Conservation (phyloP, 2,888 invertebrate species). For the Tachina fera region DNA sequence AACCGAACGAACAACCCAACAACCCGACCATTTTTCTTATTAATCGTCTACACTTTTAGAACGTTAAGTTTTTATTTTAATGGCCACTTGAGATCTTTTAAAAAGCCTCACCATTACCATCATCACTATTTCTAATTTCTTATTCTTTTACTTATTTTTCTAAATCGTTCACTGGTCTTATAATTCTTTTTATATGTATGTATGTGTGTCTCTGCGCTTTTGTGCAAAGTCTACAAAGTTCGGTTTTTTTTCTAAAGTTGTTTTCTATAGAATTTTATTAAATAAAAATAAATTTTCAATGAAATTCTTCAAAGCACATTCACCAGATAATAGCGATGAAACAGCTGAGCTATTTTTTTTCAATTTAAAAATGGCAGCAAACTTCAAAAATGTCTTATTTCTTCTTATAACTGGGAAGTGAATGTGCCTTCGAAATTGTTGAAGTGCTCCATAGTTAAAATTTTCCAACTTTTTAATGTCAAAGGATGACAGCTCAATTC, state of each 20-base stretch:
- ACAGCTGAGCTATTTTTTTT: too few relatives aligned
- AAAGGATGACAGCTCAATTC: too few relatives aligned
- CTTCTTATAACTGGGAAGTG: too few relatives aligned
- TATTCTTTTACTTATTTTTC: neutral
- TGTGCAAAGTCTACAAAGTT: constrained; percentile 38
- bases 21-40: constrained; percentile 14
- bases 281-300: neutral
- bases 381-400: too few relatives aligned
- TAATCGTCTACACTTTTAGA: constrained; percentile 57
- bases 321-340: too few relatives aligned
- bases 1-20: constrained; percentile 1
- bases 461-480: too few relatives aligned
- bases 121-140: constrained; percentile 6
- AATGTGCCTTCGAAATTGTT: too few relatives aligned
- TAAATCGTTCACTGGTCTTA: neutral
- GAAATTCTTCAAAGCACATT: too few relatives aligned
- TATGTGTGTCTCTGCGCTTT: neutral
- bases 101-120: constrained; percentile 21
- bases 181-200: neutral
- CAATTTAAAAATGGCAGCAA: too few relatives aligned
- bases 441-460: too few relatives aligned
- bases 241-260: neutral
- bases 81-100: constrained; percentile 61
- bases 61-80: constrained; percentile 42
- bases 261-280: constrained; percentile 13